phyloP scores from a whole-genome alignment of 2,797 vertebrate genomes.

The Muscicapa comitata region DNA sequence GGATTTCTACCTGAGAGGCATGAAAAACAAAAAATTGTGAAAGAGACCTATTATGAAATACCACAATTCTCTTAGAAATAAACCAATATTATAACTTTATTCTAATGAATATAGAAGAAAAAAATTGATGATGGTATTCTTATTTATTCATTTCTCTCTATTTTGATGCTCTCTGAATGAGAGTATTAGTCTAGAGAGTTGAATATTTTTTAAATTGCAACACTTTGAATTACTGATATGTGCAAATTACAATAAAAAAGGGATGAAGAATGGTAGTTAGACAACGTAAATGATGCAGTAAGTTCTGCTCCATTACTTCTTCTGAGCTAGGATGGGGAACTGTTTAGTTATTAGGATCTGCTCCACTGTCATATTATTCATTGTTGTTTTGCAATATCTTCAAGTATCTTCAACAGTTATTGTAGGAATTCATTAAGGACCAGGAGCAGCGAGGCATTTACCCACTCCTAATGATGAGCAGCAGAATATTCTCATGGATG shows the following conservation, averaged over 20 bases:
- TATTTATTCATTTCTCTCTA: conserved; percentile 2
- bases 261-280: conserved; percentile 21
- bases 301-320: conserved; percentile 45
- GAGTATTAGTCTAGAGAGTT: background rate
- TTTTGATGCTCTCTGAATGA: background rate
- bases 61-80: background rate
- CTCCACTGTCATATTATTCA: background rate
- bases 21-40: background rate
- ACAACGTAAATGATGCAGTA: conserved; percentile 29
- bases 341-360: background rate
- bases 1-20: background rate
- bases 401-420: background rate
- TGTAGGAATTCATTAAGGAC: conserved; percentile 21
- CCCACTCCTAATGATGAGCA: background rate
- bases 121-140: background rate
- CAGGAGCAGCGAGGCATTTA: background rate
- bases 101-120: background rate
- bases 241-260: conserved; percentile 34
- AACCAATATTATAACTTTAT: background rate
- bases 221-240: conserved; percentile 16
- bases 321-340: background rate
- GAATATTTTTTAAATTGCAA: conserved; percentile 14
- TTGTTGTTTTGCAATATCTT: conserved; percentile 21
- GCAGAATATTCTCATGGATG: background rate
- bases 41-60: background rate